Percentiles rank a stretch among this genome's conserved stretches.
Conservation (phyloP, 2,797 vertebrate genomes). For the Eulemur mongoz region DNA sequence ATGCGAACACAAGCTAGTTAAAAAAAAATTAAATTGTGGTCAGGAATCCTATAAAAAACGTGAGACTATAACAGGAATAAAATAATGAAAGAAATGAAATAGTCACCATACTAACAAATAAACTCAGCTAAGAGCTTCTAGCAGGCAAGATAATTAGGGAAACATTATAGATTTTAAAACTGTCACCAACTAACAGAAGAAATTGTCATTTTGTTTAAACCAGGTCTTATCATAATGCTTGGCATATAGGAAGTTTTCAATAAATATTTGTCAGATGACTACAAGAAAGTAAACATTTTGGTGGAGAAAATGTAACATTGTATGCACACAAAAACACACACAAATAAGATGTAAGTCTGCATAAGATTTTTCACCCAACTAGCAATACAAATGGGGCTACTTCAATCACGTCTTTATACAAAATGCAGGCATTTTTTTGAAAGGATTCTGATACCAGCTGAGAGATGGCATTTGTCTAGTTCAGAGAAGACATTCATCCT, state of each 20-base stretch:
- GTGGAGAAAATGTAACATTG: background rate
- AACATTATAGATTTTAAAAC: slow-evolving; percentile 7
- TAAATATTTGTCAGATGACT: slow-evolving; percentile 32
- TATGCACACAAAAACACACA: background rate
- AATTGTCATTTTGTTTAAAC: background rate
- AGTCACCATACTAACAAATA: background rate
- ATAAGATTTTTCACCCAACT: slow-evolving; percentile 26
- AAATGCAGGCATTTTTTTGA: background rate
- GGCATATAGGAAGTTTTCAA: background rate
- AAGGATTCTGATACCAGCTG: slow-evolving; percentile 3
- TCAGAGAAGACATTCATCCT: background rate
- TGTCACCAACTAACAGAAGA: slow-evolving; percentile 22
- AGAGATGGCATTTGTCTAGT: background rate
- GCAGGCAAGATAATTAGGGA: background rate
- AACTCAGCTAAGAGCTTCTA: background rate
- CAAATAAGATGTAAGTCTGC: background rate
- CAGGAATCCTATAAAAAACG: background rate
- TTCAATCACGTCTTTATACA: background rate
- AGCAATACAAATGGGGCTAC: background rate
- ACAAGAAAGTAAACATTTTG: slow-evolving; percentile 11
- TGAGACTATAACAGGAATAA: background rate
- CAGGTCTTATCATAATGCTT: background rate
- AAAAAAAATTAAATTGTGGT: slow-evolving; percentile 41
- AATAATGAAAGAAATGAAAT: slow-evolving; percentile 29
- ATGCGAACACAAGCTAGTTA: background rate